Evolutionary conservation across 1,140 invertebrate genomes (phyloP).

Genomic region (Drosophila kurseongensis): DNA sequence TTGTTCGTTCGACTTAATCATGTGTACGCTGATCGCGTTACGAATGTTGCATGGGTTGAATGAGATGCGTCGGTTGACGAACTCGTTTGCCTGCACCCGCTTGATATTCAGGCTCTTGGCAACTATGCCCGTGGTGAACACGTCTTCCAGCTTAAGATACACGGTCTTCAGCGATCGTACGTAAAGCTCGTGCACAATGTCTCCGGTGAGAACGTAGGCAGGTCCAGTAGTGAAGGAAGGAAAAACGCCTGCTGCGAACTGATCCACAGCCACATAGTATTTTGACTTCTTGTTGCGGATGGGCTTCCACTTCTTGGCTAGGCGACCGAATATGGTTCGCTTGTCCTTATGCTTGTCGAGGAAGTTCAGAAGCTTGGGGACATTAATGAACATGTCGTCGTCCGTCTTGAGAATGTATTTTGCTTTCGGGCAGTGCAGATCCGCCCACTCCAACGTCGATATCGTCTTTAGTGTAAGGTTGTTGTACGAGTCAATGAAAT

Average conservation of each 20-base stretch:
- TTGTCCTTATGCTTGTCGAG: conserved; percentile 89
- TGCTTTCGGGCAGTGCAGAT: conserved; percentile 91
- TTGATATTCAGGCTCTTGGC: conserved; percentile 90
- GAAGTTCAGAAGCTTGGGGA: conserved; percentile 90
- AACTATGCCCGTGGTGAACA: conserved; percentile 94
- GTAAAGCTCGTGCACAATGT: conserved; percentile 89
- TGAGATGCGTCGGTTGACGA: conserved; percentile 92
- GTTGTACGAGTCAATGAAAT: conserved; percentile 93
- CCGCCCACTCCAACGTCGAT: conserved; percentile 93
- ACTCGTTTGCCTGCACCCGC: conserved; percentile 91
- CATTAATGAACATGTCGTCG: conserved; percentile 96
- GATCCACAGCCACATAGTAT: conserved; percentile 91
- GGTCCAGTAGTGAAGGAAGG: conserved; percentile 95
- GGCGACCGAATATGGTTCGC: conserved; percentile 91
- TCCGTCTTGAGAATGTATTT: conserved; percentile 94
- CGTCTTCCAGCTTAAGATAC: conserved; percentile 95
- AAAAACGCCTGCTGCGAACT: conserved; percentile 90
- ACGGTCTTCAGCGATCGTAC: conserved; percentile 87
- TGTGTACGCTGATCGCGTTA: conserved; percentile 93
- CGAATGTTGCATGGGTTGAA: conserved; percentile 92
- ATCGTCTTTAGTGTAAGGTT: conserved; percentile 95
- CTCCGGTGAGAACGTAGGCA: conserved; percentile 91
- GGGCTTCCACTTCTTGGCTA: conserved; percentile 94
- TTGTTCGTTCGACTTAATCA: conserved; percentile 95
- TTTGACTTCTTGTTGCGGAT: conserved; percentile 93